Evolutionary conservation across 2,888 invertebrate species (phyloP), one percentile per base, ranked within the genome.

Genomic region (Conus canariensis): DNA sequence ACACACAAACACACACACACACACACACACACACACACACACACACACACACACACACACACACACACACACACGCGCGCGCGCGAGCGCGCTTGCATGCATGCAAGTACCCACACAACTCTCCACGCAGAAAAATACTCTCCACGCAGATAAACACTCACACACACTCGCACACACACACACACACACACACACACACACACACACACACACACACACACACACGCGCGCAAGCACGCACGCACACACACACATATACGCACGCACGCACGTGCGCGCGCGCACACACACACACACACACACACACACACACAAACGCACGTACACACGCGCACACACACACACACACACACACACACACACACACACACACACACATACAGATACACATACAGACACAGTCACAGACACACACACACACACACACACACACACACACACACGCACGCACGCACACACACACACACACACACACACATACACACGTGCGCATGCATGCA

Each of bases 181-280:
- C 74, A 74, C 74, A 22, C 74, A 74, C 16, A n/a, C 74, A 74
- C 74, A 74, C 74, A 74, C 74, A n/a, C 74, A 19, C 77, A 77
- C 77, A 77, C 77, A 77, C 30, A 77, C 77, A 77, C 77, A 30
- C 77, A 77, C 77, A 77, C 77, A 77, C 77, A 77, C 77, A 77
- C 77, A 45, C 45, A 45, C 70, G n/a, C 70, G 19, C 70, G 25
- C 77, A 30, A n/a, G 7, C 77, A 14, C 77, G 6, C 9, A 14
- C 77, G 25, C 45, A 45, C 45, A 45, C 45, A 45, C 45, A 45
- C 45, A 45, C 45, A 45, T 3, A 45, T 25, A 77, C 77, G 10
- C 77, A 77, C 30, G 10, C 77, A 77, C 77, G 5, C 77, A 77
- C 77, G 16, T 25, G 25, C 30, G 25, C 77, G 25, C 77, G 25